Evolutionary conservation across 2,797 vertebrate genomes (phyloP).

Genomic region (Neostethus bicornis): DNA sequence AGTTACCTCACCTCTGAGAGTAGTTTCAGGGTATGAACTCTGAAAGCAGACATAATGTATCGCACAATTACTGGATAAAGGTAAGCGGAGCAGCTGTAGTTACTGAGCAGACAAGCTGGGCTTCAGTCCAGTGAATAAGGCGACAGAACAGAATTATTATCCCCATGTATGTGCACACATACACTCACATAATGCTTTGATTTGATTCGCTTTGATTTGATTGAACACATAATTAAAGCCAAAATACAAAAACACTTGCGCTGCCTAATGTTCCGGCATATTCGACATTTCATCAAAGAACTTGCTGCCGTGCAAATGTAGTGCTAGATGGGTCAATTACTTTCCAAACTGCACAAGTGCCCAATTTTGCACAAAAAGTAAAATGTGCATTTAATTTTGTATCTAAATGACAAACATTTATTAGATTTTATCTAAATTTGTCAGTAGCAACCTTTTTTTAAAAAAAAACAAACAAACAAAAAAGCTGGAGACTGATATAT

Average conservation of each 20-base stretch:
- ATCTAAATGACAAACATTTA: not conserved
- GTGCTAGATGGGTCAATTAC: conserved; percentile 26
- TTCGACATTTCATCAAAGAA: conserved; percentile 35
- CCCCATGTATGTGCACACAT: conserved; percentile 5
- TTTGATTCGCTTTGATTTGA: conserved; percentile 1
- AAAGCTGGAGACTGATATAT: not conserved
- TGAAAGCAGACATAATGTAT: conserved; percentile 39
- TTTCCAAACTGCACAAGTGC: conserved; percentile 27
- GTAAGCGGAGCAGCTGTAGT: conserved; percentile 26
- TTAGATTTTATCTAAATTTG: not conserved
- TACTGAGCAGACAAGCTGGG: conserved; percentile 43
- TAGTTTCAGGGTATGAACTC: conserved; percentile 47
- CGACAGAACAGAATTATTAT: conserved; percentile 7
- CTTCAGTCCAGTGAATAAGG: conserved; percentile 28
- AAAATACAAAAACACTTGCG: conserved; percentile 9
- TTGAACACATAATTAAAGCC: conserved; percentile 20
- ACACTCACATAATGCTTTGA: not conserved
- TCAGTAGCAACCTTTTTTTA: no score
- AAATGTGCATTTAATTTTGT: not conserved
- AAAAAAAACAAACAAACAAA: no score
- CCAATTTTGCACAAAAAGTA: conserved; percentile 15
- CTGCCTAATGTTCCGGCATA: conserved; percentile 4
- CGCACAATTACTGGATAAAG: conserved; percentile 37
- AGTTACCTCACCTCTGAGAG: conserved; percentile 41
- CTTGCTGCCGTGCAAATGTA: conserved; percentile 15